These are phyloP conservation scores for Phodopus roborovskii DNA, from an alignment of 2,113 vertebrate genomes.

Conservation along the genomic window DNA sequence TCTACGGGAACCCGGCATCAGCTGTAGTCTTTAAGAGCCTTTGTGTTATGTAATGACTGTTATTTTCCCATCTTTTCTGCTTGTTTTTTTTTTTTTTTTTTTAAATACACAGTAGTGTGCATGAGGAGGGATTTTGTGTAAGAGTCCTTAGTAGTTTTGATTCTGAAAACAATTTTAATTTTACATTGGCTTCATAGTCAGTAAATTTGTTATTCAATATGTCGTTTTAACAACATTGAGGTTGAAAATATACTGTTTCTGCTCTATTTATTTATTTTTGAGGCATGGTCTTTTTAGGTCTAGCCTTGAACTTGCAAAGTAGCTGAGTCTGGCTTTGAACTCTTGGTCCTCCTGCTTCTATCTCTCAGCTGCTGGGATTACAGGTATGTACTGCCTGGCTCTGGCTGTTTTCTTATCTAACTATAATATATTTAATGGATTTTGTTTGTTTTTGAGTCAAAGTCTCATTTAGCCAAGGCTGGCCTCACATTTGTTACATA, in stretches of 20 bases:
- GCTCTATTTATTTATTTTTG: not conserved
- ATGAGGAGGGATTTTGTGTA: not conserved
- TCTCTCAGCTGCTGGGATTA: not conserved
- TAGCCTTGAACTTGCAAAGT: not conserved
- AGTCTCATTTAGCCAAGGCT: not conserved
- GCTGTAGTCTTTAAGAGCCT: not conserved
- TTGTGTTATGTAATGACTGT: not conserved
- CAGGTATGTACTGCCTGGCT: not conserved
- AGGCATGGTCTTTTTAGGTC: not conserved
- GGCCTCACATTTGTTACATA: not conserved
- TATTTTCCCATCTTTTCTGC: conserved; percentile 14
- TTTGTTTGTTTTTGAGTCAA: not conserved
- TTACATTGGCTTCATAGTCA: conserved; percentile 52
- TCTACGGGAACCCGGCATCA: too few species aligned
- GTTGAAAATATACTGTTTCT: not conserved
- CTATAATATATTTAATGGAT: not conserved
- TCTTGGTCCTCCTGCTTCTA: not conserved
- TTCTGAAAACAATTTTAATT: conserved; percentile 29
- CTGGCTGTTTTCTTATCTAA: not conserved
- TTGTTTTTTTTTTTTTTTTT: not conserved
- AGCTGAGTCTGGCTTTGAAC: not conserved
- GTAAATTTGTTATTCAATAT: conserved; percentile 13
- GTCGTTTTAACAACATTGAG: not conserved
- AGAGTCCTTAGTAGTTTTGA: conserved; percentile 43
- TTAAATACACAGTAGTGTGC: not conserved